These are phyloP conservation scores for Bombus picipes DNA, from an alignment of 1,140 invertebrate genomes.

Conservation along the genomic window DNA sequence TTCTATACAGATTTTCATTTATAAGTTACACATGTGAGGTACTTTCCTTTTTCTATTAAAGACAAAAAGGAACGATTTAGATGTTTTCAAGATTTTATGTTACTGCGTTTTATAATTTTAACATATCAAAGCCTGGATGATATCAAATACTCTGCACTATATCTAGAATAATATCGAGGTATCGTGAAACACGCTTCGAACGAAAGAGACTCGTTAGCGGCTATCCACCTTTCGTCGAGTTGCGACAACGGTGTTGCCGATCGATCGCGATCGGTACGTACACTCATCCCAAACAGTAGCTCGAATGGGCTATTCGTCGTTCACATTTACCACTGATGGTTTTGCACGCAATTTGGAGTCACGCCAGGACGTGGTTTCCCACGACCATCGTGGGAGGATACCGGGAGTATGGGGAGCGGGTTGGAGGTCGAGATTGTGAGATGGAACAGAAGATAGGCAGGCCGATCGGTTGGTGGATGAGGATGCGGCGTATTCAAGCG, in stretches of 20 bases:
- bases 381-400: slow-evolving; percentile 62
- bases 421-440: slow-evolving; percentile 52
- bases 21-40: neutral
- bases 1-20: neutral
- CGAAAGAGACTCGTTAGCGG: neutral
- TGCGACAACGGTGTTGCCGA: slow-evolving; percentile 8
- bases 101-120: neutral
- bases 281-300: slow-evolving; percentile 53
- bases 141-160: too few species aligned
- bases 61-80: neutral
- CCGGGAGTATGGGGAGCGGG: neutral
- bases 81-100: neutral
- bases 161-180: neutral
- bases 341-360: slow-evolving; percentile 71
- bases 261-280: slow-evolving; percentile 59
- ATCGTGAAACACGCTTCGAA: neutral
- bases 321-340: slow-evolving; percentile 68
- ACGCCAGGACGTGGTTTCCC: slow-evolving; percentile 68
- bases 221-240: neutral
- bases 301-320: slow-evolving; percentile 54
- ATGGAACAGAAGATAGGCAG: slow-evolving; percentile 68
- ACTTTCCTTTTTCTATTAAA: neutral
- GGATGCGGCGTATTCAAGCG: slow-evolving; percentile 64
- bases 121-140: too few species aligned
- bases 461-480: slow-evolving; percentile 60